These are phyloP conservation scores for Chascanopsetta lugubris DNA, from an alignment of 2,113 vertebrate species.

Conservation along the genomic window DNA sequence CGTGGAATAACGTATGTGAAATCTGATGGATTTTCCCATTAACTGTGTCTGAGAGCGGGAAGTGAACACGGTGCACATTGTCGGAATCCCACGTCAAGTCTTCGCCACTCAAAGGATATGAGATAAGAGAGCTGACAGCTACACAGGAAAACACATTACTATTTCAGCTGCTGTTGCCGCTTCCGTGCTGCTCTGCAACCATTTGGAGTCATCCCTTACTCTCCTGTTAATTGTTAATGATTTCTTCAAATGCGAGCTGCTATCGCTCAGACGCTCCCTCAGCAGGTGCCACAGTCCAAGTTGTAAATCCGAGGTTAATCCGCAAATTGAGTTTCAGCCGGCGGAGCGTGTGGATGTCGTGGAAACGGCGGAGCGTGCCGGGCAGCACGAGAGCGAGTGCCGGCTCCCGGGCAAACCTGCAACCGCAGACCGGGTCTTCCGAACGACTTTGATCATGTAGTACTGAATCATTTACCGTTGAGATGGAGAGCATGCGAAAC, in stretches of 20 bases:
- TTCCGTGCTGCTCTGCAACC: slow-evolving; percentile 60
- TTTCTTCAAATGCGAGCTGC: slow-evolving; percentile 73
- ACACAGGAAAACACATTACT: slow-evolving; percentile 65
- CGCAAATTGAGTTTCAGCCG: slow-evolving; percentile 47
- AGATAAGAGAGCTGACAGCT: slow-evolving; percentile 60
- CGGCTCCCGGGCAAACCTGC: slow-evolving; percentile 44
- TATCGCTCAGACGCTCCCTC: slow-evolving; percentile 20
- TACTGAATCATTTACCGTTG: slow-evolving; percentile 71
- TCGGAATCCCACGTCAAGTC: slow-evolving; percentile 48
- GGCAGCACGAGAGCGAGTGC: slow-evolving; percentile 31
- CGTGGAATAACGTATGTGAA: slow-evolving; percentile 12
- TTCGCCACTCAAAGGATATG: slow-evolving; percentile 37
- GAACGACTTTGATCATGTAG: slow-evolving; percentile 68
- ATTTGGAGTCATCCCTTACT: slow-evolving; percentile 42
- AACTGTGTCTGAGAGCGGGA: slow-evolving; percentile 23
- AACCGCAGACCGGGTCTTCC: slow-evolving; percentile 56
- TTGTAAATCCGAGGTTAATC: slow-evolving; percentile 62
- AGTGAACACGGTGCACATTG: slow-evolving; percentile 27
- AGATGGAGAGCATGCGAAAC: slow-evolving; percentile 54
- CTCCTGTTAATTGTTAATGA: slow-evolving; percentile 76
- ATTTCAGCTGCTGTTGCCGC: slow-evolving; percentile 58
- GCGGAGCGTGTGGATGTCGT: slow-evolving; percentile 32
- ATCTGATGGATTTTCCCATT: slow-evolving; percentile 30
- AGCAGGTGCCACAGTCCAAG: slow-evolving; percentile 54
- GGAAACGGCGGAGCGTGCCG: slow-evolving; percentile 43